Conservation (phyloP, 2,888 invertebrate genomes). For the Acanthosoma haemorrhoidale region DNA sequence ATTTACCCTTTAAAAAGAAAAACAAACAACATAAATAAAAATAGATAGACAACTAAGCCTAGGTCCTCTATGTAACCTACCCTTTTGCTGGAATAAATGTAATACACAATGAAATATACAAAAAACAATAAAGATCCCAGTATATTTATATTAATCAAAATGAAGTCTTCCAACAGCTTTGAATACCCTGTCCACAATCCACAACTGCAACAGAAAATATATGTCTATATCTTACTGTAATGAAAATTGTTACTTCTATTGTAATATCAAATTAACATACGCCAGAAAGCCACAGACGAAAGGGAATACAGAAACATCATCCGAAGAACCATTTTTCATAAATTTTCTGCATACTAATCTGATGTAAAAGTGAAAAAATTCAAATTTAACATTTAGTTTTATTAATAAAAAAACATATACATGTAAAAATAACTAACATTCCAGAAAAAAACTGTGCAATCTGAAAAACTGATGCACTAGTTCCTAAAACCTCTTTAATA, state of each 20-base stretch:
- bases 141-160: conserved; percentile 67
- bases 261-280: conserved; percentile 53
- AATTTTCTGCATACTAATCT: conserved; percentile 74
- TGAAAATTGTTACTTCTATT: conserved; percentile 20
- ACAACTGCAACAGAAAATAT: too few species aligned
- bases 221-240: conserved; percentile 43
- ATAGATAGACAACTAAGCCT: too few species aligned
- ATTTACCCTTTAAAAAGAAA: too few species aligned
- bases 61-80: too few species aligned
- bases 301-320: conserved; percentile 68
- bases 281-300: conserved; percentile 72
- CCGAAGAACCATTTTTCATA: conserved; percentile 66
- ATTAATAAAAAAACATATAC: too few species aligned
- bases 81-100: conserved; percentile 67
- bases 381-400: too few species aligned
- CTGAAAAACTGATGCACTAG: too few species aligned
- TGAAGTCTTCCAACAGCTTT: conserved; percentile 62
- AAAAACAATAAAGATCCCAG: conserved; percentile 68
- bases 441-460: too few species aligned
- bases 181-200: conserved; percentile 79
- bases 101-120: conserved; percentile 64
- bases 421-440: too few species aligned
- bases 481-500: too few species aligned
- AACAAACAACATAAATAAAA: too few species aligned
- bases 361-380: conserved; percentile 45